Evolutionary conservation across 2,113 vertebrate species (phyloP).

Genomic region (Lophochroa leadbeateri): DNA sequence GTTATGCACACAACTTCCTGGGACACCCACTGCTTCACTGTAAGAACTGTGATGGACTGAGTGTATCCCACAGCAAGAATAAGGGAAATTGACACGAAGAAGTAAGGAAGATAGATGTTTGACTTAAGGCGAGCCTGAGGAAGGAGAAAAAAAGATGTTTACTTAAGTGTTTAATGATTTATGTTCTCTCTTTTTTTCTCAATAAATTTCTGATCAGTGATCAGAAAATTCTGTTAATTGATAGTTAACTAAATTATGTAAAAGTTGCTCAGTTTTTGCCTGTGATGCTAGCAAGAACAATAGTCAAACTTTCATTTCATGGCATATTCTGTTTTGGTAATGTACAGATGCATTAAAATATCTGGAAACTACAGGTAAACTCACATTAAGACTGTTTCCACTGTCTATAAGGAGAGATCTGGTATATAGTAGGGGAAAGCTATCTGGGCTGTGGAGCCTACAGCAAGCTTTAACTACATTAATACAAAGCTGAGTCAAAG

Average conservation of each 20-base stretch:
- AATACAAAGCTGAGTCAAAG: not conserved
- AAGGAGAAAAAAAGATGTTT: not conserved
- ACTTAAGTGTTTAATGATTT: not conserved
- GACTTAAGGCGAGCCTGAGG: not conserved
- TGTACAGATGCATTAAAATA: not conserved
- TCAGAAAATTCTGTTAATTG: not conserved
- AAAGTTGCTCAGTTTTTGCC: not conserved
- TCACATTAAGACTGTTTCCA: not conserved
- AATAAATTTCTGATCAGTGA: not conserved
- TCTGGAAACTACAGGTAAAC: not conserved
- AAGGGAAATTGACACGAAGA: not conserved
- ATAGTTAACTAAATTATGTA: not conserved
- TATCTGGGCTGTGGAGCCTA: not conserved
- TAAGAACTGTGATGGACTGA: not conserved
- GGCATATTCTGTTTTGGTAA: not conserved
- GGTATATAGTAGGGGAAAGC: not conserved
- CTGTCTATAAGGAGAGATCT: not conserved
- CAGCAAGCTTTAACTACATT: not conserved
- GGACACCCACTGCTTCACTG: not conserved
- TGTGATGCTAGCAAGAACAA: not conserved
- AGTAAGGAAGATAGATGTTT: not conserved
- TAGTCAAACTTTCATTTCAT: not conserved
- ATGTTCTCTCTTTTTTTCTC: not conserved
- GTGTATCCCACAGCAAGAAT: not conserved
- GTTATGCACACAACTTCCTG: not conserved